Conservation (phyloP, 2,797 vertebrate species). For the Anomalospiza imberbis region DNA sequence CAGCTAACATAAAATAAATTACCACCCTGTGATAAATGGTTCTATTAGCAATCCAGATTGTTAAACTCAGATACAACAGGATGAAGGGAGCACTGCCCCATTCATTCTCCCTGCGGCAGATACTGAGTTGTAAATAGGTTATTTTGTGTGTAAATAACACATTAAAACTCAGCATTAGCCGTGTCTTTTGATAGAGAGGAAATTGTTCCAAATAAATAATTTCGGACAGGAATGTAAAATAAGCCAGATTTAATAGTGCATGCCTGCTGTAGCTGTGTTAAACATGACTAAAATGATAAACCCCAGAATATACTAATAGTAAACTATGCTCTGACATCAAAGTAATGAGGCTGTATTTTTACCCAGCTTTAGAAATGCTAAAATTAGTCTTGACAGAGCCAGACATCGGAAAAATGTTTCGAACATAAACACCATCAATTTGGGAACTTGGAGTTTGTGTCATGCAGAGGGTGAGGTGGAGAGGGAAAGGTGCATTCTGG, state of each 20-base stretch:
- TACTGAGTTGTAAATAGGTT: constrained; percentile 89
- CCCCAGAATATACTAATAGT: constrained; percentile 79
- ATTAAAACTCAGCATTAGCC: constrained; percentile 97
- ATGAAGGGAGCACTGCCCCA: constrained; percentile 81
- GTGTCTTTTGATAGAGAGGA: constrained; percentile 89
- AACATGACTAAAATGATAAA: constrained; percentile 91
- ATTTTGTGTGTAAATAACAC: constrained; percentile 98
- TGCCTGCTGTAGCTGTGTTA: constrained; percentile 82
- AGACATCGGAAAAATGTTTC: constrained; percentile 76
- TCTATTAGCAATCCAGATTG: constrained; percentile 99
- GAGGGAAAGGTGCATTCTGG: constrained; percentile 43
- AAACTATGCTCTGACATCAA: constrained; percentile 80
- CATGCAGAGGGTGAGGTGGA: not conserved
- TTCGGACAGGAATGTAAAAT: constrained; percentile 88
- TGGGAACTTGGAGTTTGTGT: constrained; percentile 55
- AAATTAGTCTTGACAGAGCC: constrained; percentile 80
- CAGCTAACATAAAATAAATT: constrained; percentile 87
- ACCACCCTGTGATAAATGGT: constrained; percentile 93
- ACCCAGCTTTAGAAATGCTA: constrained; percentile 79
- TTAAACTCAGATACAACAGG: constrained; percentile 94
- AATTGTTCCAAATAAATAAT: constrained; percentile 97
- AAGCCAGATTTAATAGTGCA: constrained; percentile 82
- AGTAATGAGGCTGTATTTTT: constrained; percentile 81
- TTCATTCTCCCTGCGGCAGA: constrained; percentile 83
- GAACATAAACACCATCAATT: constrained; percentile 73